Base-by-base conservation (phyloP, 2,113 vertebrate species). In the Caretta caretta region DNA sequence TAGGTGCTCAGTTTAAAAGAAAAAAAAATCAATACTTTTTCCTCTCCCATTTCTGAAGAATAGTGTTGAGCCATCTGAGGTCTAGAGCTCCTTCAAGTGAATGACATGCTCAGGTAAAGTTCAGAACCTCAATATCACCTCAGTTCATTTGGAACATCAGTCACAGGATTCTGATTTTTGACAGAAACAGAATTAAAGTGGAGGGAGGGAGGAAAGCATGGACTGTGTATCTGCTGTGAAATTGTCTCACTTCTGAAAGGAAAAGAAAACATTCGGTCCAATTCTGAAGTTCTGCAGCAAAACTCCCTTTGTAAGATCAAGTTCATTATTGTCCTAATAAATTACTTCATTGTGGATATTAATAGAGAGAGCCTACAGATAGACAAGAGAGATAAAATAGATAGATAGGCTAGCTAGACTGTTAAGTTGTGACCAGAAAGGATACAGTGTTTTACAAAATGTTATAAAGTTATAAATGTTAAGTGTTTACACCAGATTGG, bases 81-180 rank as follows among this genome's bases (percentile, higher is more conserved):
- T 96, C 95, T 97, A 93, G 89, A 96, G 87, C 94, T 92, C 93
- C 96, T 97, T 96, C 95, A 96, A 97, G 93, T 96, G 96, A 97
- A 88, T 97, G 96, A 96, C 96, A 97, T 92, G 92, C 92, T 96
- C 92, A 90, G 95, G 96, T 95, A 94, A 97, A 97, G 97, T 97
- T 96, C 97, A 97, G 96, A 97, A 97, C 96, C 96, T 96, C 97
- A 96, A 94, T 97, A 97, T 95, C 96, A 96, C 96, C 96, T 97
- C 94, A 91, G 89, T 96, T 97, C 84, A 97, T 97, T 97, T 97
- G 79, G 86, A 97, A 96, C 96, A 97, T 97, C 97, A 95, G 93
- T 96, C 95, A 95, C 87, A 96, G 93, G 93, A 94, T 92, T 93
- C 96, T 95, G 96, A 96, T 93, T 97, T 96, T 95, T 96, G 96